A percentile compares a stretch with the other conserved stretches of the same genome.
phyloP scores from a whole-genome alignment of 92 coral and sea anemone species.

The Epizoanthus scotinus region DNA sequence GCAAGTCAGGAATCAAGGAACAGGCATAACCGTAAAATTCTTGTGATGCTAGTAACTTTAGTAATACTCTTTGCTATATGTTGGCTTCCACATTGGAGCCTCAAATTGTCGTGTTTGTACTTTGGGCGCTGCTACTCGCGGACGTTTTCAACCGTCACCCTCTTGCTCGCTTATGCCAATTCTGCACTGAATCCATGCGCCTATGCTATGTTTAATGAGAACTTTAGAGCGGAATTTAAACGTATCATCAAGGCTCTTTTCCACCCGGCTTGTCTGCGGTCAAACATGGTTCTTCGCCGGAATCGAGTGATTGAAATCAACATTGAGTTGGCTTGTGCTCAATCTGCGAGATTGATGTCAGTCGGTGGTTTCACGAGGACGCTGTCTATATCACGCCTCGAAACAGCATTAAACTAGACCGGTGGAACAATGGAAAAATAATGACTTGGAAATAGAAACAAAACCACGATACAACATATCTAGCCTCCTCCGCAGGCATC shows the following conservation, averaged over 20 bases:
- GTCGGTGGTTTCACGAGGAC: constrained; percentile 15
- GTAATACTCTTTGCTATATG: constrained; percentile 17
- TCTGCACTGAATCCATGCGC: constrained; percentile 35
- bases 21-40: constrained; percentile 24
- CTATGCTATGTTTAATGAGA: constrained; percentile 33
- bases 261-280: constrained; percentile 5
- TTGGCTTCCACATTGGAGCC: constrained; percentile 30
- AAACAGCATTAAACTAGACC: not conserved
- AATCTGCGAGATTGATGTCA: constrained; percentile 15
- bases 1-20: constrained; percentile 21
- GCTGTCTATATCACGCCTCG: constrained; percentile 16
- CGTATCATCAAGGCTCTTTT: not conserved
- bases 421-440: not conserved
- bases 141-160: constrained; percentile 13
- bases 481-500: too few species aligned
- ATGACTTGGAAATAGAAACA: too few species aligned
- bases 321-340: constrained; percentile 20
- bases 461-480: too few species aligned
- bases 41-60: constrained; percentile 16
- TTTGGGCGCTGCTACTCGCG: constrained; percentile 3
- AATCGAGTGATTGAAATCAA: constrained; percentile 19
- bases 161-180: constrained; percentile 20
- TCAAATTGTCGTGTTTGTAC: constrained; percentile 1
- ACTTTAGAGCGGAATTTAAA: constrained; percentile 27
- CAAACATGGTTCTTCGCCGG: not conserved